phyloP scores from a whole-genome alignment of 2,888 invertebrate species.

The Lasioglossum vierecki region DNA sequence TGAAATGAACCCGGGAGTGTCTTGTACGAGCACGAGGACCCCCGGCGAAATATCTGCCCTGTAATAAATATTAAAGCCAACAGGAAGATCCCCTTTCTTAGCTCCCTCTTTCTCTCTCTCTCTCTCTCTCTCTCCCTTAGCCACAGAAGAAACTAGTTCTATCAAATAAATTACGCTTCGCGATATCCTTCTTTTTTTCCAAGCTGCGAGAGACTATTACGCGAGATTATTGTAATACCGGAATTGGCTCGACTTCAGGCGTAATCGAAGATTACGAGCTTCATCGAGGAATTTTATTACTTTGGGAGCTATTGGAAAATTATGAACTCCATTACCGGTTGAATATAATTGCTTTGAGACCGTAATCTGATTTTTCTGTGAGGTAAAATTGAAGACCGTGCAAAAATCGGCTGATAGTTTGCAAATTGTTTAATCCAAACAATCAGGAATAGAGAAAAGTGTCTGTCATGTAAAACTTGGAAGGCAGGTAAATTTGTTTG shows the following conservation, averaged over 20 bases:
- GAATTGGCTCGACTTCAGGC: neutral
- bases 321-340: conserved; percentile 3
- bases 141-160: neutral
- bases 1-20: neutral
- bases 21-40: neutral
- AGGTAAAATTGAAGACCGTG: neutral
- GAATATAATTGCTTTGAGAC: conserved; percentile 2
- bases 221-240: neutral
- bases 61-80: conserved; percentile 2
- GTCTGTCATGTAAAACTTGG: neutral
- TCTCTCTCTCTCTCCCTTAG: neutral
- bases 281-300: neutral
- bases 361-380: neutral
- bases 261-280: conserved; percentile 2
- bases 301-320: neutral
- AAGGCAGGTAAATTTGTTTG: neutral
- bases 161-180: neutral
- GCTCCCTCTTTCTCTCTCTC: neutral
- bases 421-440: neutral
- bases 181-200: neutral
- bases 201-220: neutral
- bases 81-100: neutral
- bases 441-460: neutral
- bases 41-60: neutral
- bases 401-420: neutral